Base-by-base conservation (phyloP, 1,140 invertebrate species). In the Lepidurus apus region DNA sequence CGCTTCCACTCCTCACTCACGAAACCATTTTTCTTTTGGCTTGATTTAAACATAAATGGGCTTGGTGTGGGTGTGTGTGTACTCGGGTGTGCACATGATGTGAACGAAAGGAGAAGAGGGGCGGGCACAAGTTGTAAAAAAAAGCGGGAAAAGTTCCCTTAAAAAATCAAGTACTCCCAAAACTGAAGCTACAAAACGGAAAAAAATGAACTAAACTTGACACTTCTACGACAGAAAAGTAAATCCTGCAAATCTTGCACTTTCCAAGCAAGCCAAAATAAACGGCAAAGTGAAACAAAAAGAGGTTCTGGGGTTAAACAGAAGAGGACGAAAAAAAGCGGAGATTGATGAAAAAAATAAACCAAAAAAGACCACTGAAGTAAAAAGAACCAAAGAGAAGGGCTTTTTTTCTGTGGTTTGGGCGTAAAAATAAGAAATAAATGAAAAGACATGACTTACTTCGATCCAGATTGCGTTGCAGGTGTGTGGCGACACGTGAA, bases 391-490 rank as follows among this genome's bases (percentile, higher is more conserved):
- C 42, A 74, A 65, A 79, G n/a, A 65, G 43, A 45, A 24, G 34
- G 42, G 45, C 53, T 79, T n/a, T 34, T 42, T 78, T 76, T 24
- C 4, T 21, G 34, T 34, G 34, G 34, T 44, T n/a, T 47, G 44
- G 42, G 42, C 47, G 9, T 74, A 43, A 47, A 42, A 11, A 9
- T 76, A 42, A 76, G 75, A 21, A 21, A 76, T 42, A 34, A 74
- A n/a, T 24, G 34, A 80, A 74, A 75, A 76, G 47, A 81, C 45
- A 79, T 73, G 79, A 75, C 93, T 94, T 88, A 96, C 94, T 95
- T 90, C 93, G 94, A 87, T 99, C 97, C 87, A 96, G 95, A 87
- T 98, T 99, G 83, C 93, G 90, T 88, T 98, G 95, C 83, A 98
- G 88, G 86, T 97, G 95, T 82, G 93, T 91, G 81, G 94, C 93